phyloP scores from a whole-genome alignment of 2,797 vertebrate genomes.

The Odontamblyopus lacepedii region DNA sequence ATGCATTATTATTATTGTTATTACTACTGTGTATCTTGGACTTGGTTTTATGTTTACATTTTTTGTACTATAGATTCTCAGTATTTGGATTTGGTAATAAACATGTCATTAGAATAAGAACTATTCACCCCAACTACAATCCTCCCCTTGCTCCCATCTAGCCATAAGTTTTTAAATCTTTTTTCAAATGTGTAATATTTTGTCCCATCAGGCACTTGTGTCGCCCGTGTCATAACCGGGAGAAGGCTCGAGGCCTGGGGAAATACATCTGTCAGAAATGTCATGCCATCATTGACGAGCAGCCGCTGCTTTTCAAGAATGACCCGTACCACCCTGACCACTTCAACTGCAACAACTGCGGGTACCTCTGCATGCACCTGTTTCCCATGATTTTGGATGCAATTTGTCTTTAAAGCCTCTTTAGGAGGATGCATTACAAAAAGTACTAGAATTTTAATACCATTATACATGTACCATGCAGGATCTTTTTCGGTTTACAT shows the following conservation, averaged over 20 bases:
- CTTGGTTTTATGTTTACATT: no score
- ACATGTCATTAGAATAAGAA: no score
- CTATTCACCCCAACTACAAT: no score
- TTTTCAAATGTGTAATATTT: neutral
- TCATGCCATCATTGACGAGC: constrained; percentile 96
- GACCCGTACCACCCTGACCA: constrained; percentile 98
- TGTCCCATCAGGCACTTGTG: constrained; percentile 86
- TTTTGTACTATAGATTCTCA: no score
- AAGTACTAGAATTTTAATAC: no score
- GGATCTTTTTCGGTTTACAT: no score
- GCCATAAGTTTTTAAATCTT: neutral
- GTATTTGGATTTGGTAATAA: no score
- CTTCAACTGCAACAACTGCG: constrained; percentile 97
- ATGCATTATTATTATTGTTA: no score
- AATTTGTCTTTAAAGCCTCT: neutral
- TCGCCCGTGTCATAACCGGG: constrained; percentile 93
- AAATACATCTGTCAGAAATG: constrained; percentile 93
- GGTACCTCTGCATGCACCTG: constrained; percentile 71
- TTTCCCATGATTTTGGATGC: neutral
- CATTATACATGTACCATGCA: no score
- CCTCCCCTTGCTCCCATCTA: no score
- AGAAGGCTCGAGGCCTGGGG: constrained; percentile 93
- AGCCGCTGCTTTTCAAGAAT: constrained; percentile 95
- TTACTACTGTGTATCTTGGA: no score
- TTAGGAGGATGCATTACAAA: neutral